Conservation (phyloP, 1,140 invertebrate species). For the Drosophila arizonae region DNA sequence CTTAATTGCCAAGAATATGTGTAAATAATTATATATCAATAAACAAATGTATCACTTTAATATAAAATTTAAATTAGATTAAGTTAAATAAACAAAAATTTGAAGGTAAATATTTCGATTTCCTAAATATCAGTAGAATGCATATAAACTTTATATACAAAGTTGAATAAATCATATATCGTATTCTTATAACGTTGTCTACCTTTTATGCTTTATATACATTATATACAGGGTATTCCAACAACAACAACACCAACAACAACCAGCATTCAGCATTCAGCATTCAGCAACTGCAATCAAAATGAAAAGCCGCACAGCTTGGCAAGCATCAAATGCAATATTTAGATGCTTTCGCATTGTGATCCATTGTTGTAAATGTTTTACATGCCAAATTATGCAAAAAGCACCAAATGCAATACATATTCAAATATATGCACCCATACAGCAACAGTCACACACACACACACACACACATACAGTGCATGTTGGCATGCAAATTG, state of each 20-base stretch:
- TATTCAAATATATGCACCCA: constrained; percentile 66
- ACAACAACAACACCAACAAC: constrained; percentile 24
- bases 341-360: constrained; percentile 34
- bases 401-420: constrained; percentile 70
- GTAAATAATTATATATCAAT: too few relatives aligned
- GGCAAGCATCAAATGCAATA: constrained; percentile 49
- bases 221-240: background rate
- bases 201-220: background rate
- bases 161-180: too few relatives aligned
- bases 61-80: too few relatives aligned
- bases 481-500: constrained; percentile 23
- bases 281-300: constrained; percentile 59
- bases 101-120: too few relatives aligned
- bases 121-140: too few relatives aligned
- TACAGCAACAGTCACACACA: constrained; percentile 16
- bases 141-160: too few relatives aligned
- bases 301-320: constrained; percentile 69
- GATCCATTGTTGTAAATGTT: constrained; percentile 71
- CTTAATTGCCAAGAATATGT: too few relatives aligned
- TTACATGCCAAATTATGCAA: constrained; percentile 81
- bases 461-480: constrained; percentile 24
- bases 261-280: constrained; percentile 34
- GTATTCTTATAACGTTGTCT: too few relatives aligned
- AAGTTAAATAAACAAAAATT: too few relatives aligned
- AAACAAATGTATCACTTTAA: too few relatives aligned